Conservation (phyloP, 2,888 invertebrate species). For the Acronicta aceris region DNA sequence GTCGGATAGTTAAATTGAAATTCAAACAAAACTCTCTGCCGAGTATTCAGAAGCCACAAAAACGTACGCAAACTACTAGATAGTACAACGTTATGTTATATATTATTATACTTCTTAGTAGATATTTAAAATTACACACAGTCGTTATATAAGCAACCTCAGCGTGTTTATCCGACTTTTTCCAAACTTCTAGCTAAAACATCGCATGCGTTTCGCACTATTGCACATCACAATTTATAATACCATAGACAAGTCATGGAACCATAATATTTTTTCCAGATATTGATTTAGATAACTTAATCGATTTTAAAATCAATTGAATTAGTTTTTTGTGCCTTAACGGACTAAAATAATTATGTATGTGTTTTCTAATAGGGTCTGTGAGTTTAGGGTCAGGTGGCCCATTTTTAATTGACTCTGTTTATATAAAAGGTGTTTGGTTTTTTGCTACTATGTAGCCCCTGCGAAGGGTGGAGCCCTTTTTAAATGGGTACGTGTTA, state of each 20-base stretch:
- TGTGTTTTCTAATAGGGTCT: constrained; percentile 63
- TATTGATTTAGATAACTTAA: constrained; percentile 83
- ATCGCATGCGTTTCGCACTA: constrained; percentile 20
- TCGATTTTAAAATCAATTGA: constrained; percentile 77
- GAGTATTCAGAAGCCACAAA: too few relatives aligned
- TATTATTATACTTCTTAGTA: too few relatives aligned
- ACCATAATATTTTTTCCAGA: constrained; percentile 52
- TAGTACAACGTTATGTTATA: too few relatives aligned
- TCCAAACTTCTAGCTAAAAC: not conserved
- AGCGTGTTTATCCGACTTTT: too few relatives aligned
- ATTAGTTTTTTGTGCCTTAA: constrained; percentile 68
- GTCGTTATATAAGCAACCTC: too few relatives aligned
- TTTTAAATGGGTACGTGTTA: constrained; percentile 47
- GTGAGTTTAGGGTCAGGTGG: constrained; percentile 56
- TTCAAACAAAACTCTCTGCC: not conserved
- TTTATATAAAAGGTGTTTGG: constrained; percentile 60
- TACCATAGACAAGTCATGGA: constrained; percentile 27
- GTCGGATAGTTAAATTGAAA: constrained; percentile 22
- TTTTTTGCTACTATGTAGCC: constrained; percentile 52
- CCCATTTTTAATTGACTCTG: constrained; percentile 57
- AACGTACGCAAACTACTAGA: too few relatives aligned
- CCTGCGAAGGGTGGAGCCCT: constrained; percentile 49
- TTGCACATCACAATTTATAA: constrained; percentile 5
- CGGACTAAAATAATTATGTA: constrained; percentile 70
- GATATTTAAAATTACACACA: too few relatives aligned